Evolutionary conservation across 2,797 vertebrate species (phyloP).

Genomic region (Borostomias antarcticus): DNA sequence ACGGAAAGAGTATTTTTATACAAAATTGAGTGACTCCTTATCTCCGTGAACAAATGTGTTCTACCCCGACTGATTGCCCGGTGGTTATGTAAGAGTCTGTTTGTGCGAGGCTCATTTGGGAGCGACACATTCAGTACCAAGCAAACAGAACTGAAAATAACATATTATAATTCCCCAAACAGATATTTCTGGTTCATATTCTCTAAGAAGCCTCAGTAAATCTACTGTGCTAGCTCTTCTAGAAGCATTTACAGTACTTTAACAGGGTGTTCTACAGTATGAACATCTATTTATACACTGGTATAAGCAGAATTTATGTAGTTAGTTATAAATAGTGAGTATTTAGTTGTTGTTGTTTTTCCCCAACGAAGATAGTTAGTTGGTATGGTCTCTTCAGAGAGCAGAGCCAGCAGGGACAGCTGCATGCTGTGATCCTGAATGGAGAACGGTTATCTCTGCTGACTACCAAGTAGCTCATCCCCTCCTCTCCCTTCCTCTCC

Average conservation of each 20-base stretch:
- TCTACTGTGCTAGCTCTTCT: too few species aligned
- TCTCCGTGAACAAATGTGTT: neutral
- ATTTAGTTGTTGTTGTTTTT: too few species aligned
- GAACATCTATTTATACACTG: too few species aligned
- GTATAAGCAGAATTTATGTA: too few species aligned
- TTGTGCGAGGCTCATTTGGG: neutral
- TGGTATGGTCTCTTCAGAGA: slow-evolving; percentile 60
- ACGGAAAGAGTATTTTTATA: neutral
- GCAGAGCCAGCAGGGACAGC: slow-evolving; percentile 63
- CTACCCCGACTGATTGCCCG: neutral
- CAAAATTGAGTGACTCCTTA: neutral
- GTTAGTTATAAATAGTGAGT: too few species aligned
- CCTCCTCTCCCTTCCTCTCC: neutral
- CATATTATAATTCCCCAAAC: neutral
- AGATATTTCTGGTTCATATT: too few species aligned
- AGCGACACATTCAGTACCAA: neutral
- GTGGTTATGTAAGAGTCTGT: neutral
- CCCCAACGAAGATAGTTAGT: slow-evolving; percentile 59
- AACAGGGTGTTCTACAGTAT: too few species aligned
- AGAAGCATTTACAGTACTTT: too few species aligned
- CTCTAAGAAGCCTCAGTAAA: too few species aligned
- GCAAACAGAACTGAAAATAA: neutral
- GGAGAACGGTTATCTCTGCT: slow-evolving; percentile 56
- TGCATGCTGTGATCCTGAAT: slow-evolving; percentile 69
- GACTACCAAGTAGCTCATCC: slow-evolving; percentile 60